phyloP scores from a whole-genome alignment of 2,797 vertebrate species.

The Lepus oiostolus region DNA sequence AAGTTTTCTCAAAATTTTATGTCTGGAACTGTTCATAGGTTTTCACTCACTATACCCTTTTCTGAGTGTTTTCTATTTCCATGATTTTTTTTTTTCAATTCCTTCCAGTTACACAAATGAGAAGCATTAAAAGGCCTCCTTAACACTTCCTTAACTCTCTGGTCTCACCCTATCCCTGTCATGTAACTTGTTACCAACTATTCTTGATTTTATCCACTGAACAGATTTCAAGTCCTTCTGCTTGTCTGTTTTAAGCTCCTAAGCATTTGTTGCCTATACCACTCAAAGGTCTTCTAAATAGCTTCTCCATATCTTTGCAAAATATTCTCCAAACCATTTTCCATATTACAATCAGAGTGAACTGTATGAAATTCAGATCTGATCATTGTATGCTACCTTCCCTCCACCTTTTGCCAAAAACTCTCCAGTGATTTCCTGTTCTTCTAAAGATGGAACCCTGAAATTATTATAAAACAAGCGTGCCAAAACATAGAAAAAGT shows the following conservation, averaged over 20 bases:
- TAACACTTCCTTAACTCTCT: background rate
- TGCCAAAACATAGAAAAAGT: conserved; percentile 13
- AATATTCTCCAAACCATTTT: background rate
- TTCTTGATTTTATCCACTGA: background rate
- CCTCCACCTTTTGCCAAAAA: background rate
- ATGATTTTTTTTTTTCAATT: too few species aligned
- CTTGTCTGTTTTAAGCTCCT: background rate
- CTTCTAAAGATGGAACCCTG: background rate
- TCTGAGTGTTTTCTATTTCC: background rate
- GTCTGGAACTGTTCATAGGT: background rate
- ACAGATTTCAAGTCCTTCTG: conserved; percentile 9
- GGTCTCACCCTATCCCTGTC: background rate
- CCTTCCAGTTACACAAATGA: background rate
- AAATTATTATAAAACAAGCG: conserved; percentile 16
- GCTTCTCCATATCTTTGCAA: background rate
- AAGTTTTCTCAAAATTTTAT: background rate
- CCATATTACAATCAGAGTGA: background rate
- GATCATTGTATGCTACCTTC: background rate
- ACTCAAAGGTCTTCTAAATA: background rate
- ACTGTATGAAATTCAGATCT: conserved; percentile 16
- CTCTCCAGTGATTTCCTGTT: background rate
- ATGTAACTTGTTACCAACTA: background rate
- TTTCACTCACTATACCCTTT: background rate
- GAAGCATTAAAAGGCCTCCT: background rate
- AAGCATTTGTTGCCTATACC: background rate